Base-by-base conservation (phyloP, 2,888 invertebrate genomes). In the Eupithecia pulchellata region DNA sequence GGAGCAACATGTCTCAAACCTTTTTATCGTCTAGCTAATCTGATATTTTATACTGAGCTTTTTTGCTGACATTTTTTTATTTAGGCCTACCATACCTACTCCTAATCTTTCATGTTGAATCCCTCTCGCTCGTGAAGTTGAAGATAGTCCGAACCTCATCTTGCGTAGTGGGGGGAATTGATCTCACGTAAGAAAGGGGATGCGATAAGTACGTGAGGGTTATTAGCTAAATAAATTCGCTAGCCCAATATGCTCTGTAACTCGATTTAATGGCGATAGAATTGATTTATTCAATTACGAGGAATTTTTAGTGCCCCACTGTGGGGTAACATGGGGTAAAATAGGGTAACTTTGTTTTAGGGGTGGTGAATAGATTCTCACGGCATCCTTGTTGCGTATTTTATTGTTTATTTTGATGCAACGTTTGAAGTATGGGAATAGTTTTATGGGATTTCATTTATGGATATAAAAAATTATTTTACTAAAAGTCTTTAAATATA, bases 171-270 rank as follows among this genome's bases (percentile, higher is more conserved):
- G n/a, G n/a, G n/a, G n/a, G n/a, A n/a, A n/a, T n/a, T n/a, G n/a
- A 65, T 64, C 63, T n/a, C 64, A 34, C 64, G 29, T 77, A 82
- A 81, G 81, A 79, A 80, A 83, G 85, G 89, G 90, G 89, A 89
- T 89, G 89, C 90, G 89, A 89, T 89, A 78, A 82, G 82, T 80
- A 83, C 82, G 79, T 83, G 82, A 87, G 91, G 90, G 88, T 90
- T 93, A 93, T 94, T 93, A 94, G 92, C 89, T 93, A 93, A 94
- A 93, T 93, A 93, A 93, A 94, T 93, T 93, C 93, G 93, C 91
- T 89, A 93, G 86, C 90, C 89, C 94, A 94, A 94, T 94, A 94
- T 93, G 93, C 92, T 93, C 88, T 84, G 93, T 94, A 94, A 94
- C 93, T 93, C 91, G 93, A 94, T 94, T 94, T 93, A 94, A 94